Conservation (phyloP, 2,888 invertebrate species). For the Clanis bilineata region DNA sequence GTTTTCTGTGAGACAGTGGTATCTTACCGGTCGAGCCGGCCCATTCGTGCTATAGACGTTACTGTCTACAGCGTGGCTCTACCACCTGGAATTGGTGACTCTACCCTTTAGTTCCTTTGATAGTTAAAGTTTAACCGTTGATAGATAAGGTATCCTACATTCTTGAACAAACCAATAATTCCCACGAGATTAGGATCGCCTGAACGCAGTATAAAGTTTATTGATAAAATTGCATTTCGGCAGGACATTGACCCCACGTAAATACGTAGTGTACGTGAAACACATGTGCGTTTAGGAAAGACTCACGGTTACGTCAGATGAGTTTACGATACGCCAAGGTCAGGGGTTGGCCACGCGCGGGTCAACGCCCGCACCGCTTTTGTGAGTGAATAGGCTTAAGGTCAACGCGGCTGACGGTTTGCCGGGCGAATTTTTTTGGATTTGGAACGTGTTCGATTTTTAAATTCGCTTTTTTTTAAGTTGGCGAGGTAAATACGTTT, state of each 20-base stretch:
- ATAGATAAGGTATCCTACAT: background rate
- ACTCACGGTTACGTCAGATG: slow-evolving; percentile 73
- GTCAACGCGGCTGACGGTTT: slow-evolving; percentile 45
- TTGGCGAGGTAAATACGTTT: background rate
- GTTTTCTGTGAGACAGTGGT: no score
- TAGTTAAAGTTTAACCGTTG: background rate
- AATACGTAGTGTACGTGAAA: slow-evolving; percentile 14
- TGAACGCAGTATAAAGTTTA: background rate
- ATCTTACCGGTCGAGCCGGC: no score
- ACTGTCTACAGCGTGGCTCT: no score
- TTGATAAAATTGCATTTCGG: slow-evolving; percentile 3
- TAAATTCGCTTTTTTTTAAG: slow-evolving; percentile 24
- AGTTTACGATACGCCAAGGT: slow-evolving; percentile 79
- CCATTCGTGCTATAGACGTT: no score
- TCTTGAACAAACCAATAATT: background rate
- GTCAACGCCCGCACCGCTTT: slow-evolving; percentile 74
- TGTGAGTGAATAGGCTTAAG: slow-evolving; percentile 72
- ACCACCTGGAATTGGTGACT: no score
- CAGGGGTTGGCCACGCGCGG: slow-evolving; percentile 77
- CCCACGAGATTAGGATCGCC: background rate
- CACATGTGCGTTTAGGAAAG: slow-evolving; percentile 54
- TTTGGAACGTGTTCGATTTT: slow-evolving; percentile 26
- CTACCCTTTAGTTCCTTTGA: no score
- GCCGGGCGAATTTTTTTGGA: slow-evolving; percentile 36
- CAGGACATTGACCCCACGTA: slow-evolving; percentile 2